Evolutionary conservation across 1,140 invertebrate genomes (phyloP), one percentile per base, ranked within the genome.

Genomic region (Octopus sinensis): DNA sequence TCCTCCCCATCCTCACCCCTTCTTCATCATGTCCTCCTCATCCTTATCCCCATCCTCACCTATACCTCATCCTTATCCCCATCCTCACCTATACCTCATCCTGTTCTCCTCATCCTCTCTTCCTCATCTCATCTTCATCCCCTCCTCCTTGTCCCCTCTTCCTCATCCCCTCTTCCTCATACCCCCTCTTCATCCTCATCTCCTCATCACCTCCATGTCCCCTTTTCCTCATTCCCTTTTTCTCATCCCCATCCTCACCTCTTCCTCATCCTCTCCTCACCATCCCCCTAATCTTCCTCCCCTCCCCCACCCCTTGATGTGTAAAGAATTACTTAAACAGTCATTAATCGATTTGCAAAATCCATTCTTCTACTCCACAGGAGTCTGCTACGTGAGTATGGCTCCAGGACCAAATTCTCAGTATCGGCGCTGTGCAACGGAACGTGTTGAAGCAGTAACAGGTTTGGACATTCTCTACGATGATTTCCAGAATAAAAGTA

Each of bases 381-480:
- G 88, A 78, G 86, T 87, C 13, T 92, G 91, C 84, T 92, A 92
- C 84, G 78, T 88, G 30, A 91, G 91, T 85, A 84, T 85, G 79
- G 90, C 88, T 5, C 80, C 83, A 56, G 90, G 88, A 43, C 86
- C 86, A 30, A 89, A 89, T 83, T 54, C 81, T 6, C 85, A 90
- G n/a, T 81, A 88, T 10, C 84, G 87, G 9, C 85, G 91, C 5
- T 92, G 91, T 87, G 90, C 91, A n/a, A 91, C 91, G 17, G 90
- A 91, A 82, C 85, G 91, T 54, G 89, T 92, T 54, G 91, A 91
- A 82, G 91, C 88, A 53, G 90, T 92, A 12, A 91, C 91, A 51
- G 91, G 91, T 30, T 87, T 91, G 13, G 91, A 92, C 82, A 91
- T 92, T 82, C 82, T 91, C 9, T 92, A 91, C 84, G 90, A 91